These are phyloP conservation scores for Strigamia transsilvanica DNA, from an alignment of 2,888 invertebrate genomes.

Conservation along the genomic window DNA sequence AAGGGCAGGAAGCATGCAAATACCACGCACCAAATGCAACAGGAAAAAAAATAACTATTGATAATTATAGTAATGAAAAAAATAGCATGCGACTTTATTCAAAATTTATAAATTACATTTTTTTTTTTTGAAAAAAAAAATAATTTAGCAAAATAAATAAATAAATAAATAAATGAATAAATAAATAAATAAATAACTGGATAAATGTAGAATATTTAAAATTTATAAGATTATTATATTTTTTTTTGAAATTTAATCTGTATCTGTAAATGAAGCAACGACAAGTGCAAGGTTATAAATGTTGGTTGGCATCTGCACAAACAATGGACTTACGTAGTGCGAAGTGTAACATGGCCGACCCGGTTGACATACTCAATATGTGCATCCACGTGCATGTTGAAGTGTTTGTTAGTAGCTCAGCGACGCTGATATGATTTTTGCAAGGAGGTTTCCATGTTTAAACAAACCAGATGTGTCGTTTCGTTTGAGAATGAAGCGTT, in stretches of 20 bases:
- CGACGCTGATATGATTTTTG: background rate
- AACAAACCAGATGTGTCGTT: conserved; percentile 4
- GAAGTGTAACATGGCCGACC: conserved; percentile 36
- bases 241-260: conserved; percentile 1
- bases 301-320: conserved; percentile 13
- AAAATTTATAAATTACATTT: conserved; percentile 18
- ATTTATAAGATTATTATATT: background rate
- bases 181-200: background rate
- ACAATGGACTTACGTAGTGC: conserved; percentile 39
- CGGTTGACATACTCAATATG: background rate
- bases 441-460: conserved; percentile 14
- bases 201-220: background rate
- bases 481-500: background rate
- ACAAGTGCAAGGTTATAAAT: conserved; percentile 31
- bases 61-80: conserved; percentile 26
- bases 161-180: background rate
- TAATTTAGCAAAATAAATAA: background rate
- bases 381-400: background rate
- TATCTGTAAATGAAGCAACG: conserved; percentile 1
- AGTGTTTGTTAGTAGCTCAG: background rate
- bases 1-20: conserved; percentile 37
- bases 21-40: conserved; percentile 44
- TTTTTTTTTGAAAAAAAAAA: background rate
- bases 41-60: background rate
- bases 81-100: conserved; percentile 42